Base-by-base conservation (phyloP, 2,113 vertebrate genomes). In the Misgurnus mizolepis region DNA sequence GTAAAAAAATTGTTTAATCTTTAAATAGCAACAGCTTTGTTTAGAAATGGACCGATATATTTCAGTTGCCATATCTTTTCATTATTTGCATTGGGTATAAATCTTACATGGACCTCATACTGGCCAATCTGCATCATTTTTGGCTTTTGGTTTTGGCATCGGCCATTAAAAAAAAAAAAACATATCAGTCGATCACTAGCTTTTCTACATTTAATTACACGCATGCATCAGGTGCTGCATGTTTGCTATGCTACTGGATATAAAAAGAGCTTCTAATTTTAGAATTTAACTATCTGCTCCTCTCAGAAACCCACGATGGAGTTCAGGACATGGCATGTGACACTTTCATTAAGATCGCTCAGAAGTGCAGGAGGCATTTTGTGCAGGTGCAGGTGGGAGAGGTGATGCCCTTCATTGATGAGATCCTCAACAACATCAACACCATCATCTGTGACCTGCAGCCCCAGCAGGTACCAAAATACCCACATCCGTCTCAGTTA, bases 281-380 rank as follows among this genome's bases (percentile, higher is more conserved):
- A 55, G n/a, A 14, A 41, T 77, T 55, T 66, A 0, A 41, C 4
- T 7, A 7, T 66, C 53, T 11, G 2, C 65, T 50, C 10, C 49
- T 64, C n/a, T 34, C 91, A 99, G 98, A 99, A 91, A 99, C 98
- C 78, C 98, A 99, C 0, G 98, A 99, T 79, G 98, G 98, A 0
- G 98, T 99, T 56, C 98, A 99, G 90, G 98, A 99, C 83, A 99
- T 99, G 98, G 98, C 98, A 34, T 99, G 98, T 83, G 98, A 99
- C 90, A 99, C 98, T 3, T 99, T 99, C 88, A 99, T 99, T 79
- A 99, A 99, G 92, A 99, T 99, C 76, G 97, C 98, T 27, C 98
- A 99, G 7, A 99, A 99, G 90, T 99, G 98, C 90, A 93, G 98
- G 73, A 94, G 98, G n/a, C 97, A 99, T 85, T 99, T 99, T 18